Evolutionary conservation across 2,797 vertebrate genomes (phyloP).

Genomic region (Rhinogobio ventralis): DNA sequence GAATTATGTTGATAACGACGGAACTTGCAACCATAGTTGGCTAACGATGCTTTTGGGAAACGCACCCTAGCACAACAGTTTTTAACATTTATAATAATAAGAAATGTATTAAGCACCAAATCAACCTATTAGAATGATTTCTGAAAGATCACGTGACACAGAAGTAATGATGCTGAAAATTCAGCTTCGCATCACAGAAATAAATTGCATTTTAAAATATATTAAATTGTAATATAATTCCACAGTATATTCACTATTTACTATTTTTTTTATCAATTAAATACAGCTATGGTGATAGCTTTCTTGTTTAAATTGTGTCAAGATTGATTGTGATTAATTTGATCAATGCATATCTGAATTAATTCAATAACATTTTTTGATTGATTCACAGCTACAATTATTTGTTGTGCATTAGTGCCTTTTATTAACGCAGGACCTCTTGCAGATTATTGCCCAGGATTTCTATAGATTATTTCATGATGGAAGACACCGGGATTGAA

Average conservation of each 20-base stretch:
- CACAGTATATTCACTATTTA: no score
- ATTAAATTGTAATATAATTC: no score
- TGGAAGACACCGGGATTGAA: constrained; percentile 30
- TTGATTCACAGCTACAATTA: neutral
- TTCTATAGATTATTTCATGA: constrained; percentile 31
- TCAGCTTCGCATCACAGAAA: neutral
- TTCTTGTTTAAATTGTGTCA: neutral
- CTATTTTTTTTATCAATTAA: no score
- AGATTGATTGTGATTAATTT: neutral
- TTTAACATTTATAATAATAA: neutral
- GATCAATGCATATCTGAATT: neutral
- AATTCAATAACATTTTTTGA: neutral
- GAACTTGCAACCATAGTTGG: no score
- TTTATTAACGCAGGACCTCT: neutral
- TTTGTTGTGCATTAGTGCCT: neutral
- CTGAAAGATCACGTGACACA: neutral
- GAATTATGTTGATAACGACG: no score
- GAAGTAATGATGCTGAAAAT: neutral
- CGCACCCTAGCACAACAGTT: neutral
- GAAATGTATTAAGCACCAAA: neutral
- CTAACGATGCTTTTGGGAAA: no score
- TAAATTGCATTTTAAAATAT: neutral
- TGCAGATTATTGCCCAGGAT: constrained; percentile 17
- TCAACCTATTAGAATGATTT: neutral
- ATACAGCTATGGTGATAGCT: no score